Base-by-base conservation (phyloP, 1,140 invertebrate genomes). In the Prorops nasuta region DNA sequence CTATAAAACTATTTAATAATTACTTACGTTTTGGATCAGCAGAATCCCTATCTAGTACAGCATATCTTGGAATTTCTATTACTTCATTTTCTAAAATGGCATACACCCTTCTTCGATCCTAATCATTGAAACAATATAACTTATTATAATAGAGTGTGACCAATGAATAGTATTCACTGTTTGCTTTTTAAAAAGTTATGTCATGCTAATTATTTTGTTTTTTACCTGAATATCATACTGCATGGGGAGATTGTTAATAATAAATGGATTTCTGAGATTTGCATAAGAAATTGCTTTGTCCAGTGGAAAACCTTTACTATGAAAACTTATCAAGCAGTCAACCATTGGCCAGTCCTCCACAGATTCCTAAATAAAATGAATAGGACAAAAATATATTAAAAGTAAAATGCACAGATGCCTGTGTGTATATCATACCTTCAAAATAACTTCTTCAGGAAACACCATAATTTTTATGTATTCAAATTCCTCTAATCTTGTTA, bases 241-340 rank as follows among this genome's bases (percentile, higher is more conserved):
- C 88, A 98, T 96, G 59, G 95, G 91, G 49, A 99, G 83, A 80
- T 99, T 96, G 76, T 99, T 99, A 43, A 99, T 93, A 44, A 98
- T 90, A 74, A 96, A 98, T 0, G 97, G 96, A 74, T 95, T 92
- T 44, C 94, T 81, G 38, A 98, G 79, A 67, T 92, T 89, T 21
- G 94, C 90, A 80, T 99, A 99, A 64, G 90, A 89, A 62, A 98
- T 94, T n/a, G 97, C 96, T 81, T 99, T 99, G 64, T 96, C 93
- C 47, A 98, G 80, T 3, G 95, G 97, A 80, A 98, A 99, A 64
- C 96, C 95, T 79, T 96, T 94, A 1, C 96, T 98, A 75, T 99
- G 96, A 74, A 99, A 99, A 50, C 94, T 97, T 50, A 99, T 95
- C 12, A 99, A 82, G 69, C 95, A 98, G 78, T 99, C 96, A 69